Base-by-base conservation (phyloP, 2,113 vertebrate species). In the Corvus moneduloides region DNA sequence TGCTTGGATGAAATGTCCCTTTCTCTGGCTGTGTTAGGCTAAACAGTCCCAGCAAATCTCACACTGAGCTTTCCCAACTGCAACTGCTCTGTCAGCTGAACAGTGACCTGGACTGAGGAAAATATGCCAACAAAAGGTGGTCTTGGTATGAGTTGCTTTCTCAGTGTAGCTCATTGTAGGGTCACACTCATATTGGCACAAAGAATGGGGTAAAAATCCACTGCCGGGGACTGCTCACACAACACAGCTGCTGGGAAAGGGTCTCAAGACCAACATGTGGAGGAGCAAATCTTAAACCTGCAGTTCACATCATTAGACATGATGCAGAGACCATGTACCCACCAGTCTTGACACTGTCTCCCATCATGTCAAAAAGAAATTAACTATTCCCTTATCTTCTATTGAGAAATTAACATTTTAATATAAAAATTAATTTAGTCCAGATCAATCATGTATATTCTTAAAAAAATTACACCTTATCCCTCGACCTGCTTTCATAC, bases 361-460 rank as follows among this genome's bases (percentile, higher is more conserved):
- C 28, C 16, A 6, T 3, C 0, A 0, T 5, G 39, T 22, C 48
- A 67, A 69, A 88, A 72, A 13, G 23, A 55, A 79, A 59, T 52
- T 56, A 79, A 72, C 5, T 55, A 6, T 44, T 46, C 8, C 30
- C 39, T 88, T 72, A 32, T 46, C 21, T 85, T 72, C 46, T 18
- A 62, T 46, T 56, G 30, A 74, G 26, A 82, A 75, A 22, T 11
- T 51, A 83, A 55, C 7, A 48, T 56, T 62, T 74, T 22, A 32
- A 33, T 13, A 56, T 8, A 59, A 74, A 74, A 71, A 61, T 11
- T 30, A 1, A 32, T 63, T 74, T n/a, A 66, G 28, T 23, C 7
- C 16, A 19, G 46, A 78, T 33, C 33, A 54, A 46, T 76, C 2
- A 4, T 4, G 6, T 14, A 30, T 52, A 41, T 27, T 84, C 64